phyloP scores from a whole-genome alignment of 2,888 invertebrate genomes.

The Dugesia japonica region DNA sequence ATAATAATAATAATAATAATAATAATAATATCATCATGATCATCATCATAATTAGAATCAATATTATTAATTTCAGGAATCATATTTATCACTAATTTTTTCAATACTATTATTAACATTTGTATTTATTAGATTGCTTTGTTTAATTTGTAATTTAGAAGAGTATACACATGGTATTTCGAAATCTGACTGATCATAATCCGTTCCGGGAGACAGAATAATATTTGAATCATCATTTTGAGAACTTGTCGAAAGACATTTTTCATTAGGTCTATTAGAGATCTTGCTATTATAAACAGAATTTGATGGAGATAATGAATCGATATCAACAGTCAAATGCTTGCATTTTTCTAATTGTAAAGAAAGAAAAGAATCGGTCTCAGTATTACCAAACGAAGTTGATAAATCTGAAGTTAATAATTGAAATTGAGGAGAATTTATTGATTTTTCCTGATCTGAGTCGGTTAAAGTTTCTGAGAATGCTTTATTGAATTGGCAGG shows the following conservation, averaged over 20 bases:
- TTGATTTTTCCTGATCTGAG: not conserved
- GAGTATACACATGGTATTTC: constrained; percentile 4
- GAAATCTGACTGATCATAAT: constrained; percentile 3
- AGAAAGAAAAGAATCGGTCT: not conserved
- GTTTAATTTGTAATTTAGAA: not conserved
- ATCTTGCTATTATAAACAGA: not conserved
- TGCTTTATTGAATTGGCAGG: not conserved
- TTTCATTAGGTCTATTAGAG: not conserved
- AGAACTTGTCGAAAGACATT: not conserved
- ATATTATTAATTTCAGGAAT: not conserved
- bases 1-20: no score
- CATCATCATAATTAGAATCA: no score
- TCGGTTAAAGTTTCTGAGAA: not conserved
- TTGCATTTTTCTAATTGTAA: not conserved
- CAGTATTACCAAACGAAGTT: not conserved
- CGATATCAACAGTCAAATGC: constrained; percentile 5
- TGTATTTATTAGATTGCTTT: not conserved
- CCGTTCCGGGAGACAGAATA: not conserved
- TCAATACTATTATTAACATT: not conserved
- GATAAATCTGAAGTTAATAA: not conserved
- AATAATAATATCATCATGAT: no score
- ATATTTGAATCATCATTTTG: constrained; percentile 15
- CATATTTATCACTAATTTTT: not conserved
- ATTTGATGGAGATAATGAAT: not conserved
- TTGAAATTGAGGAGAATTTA: not conserved